Evolutionary conservation across 1,140 invertebrate species (phyloP).

Genomic region (Drosophila malerkotliana): DNA sequence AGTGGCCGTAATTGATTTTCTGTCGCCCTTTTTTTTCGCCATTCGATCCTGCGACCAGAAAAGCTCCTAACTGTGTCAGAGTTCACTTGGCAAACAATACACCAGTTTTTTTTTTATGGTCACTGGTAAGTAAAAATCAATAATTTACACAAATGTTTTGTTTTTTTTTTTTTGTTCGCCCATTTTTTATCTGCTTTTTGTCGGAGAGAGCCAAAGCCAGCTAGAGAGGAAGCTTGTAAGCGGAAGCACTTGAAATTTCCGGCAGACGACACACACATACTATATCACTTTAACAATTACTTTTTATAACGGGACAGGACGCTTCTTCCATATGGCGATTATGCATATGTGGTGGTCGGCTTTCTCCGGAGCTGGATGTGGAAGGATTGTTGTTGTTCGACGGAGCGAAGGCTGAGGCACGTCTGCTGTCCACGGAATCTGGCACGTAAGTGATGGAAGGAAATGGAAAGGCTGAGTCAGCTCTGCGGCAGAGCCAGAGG

Average conservation of each 20-base stretch:
- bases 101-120: constrained; percentile 25
- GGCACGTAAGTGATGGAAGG: constrained; percentile 64
- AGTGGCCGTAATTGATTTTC: constrained; percentile 71
- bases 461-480: constrained; percentile 41
- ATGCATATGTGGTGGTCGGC: constrained; percentile 33
- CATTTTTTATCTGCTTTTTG: constrained; percentile 13
- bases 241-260: constrained; percentile 78
- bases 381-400: not conserved
- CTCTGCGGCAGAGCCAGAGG: constrained; percentile 25
- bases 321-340: constrained; percentile 65
- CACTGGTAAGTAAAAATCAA: constrained; percentile 66
- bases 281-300: constrained; percentile 51
- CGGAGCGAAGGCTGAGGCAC: constrained; percentile 37
- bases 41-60: constrained; percentile 13
- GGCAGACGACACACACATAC: constrained; percentile 37
- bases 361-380: constrained; percentile 13
- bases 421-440: constrained; percentile 64
- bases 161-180: constrained; percentile 29
- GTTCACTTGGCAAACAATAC: constrained; percentile 18
- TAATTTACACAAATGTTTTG: constrained; percentile 77
- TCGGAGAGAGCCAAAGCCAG: constrained; percentile 1
- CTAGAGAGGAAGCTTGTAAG: constrained; percentile 19
- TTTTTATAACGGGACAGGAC: constrained; percentile 48
- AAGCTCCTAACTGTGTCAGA: constrained; percentile 61
- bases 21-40: constrained; percentile 27